Percentiles rank a stretch among this genome's conserved stretches.
Evolutionary conservation across 1,140 invertebrate genomes (phyloP).

Genomic region (Drosophila saltans): DNA sequence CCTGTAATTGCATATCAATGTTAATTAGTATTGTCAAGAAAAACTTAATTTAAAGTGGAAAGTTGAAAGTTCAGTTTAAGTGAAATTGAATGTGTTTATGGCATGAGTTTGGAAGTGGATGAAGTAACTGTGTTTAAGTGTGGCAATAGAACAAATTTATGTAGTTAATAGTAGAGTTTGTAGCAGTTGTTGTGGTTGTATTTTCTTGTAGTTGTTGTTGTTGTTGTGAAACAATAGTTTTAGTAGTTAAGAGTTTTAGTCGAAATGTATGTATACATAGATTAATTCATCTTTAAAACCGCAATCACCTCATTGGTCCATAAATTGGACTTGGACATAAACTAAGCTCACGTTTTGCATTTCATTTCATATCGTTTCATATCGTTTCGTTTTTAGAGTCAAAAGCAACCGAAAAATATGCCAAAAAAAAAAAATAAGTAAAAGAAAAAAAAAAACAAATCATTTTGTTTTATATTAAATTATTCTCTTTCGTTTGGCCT

Average conservation of each 20-base stretch:
- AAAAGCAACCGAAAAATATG: constrained; percentile 78
- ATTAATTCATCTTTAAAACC: constrained; percentile 57
- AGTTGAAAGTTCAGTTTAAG: constrained; percentile 31
- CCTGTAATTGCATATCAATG: constrained; percentile 84
- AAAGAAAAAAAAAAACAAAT: constrained; percentile 17
- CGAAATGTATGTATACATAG: constrained; percentile 44
- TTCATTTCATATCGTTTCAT: constrained; percentile 51
- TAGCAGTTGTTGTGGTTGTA: constrained; percentile 5
- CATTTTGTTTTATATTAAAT: constrained; percentile 42
- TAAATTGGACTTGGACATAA: constrained; percentile 83
- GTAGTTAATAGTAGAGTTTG: constrained; percentile 6
- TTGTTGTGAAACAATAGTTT: constrained; percentile 36
- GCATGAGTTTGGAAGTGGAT: constrained; percentile 13
- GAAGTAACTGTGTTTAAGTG: constrained; percentile 44
- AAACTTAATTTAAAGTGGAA: constrained; percentile 24
- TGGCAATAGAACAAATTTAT: constrained; percentile 25
- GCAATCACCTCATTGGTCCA: constrained; percentile 83
- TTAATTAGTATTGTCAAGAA: constrained; percentile 30
- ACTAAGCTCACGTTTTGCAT: constrained; percentile 77
- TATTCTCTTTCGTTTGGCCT: constrained; percentile 49
- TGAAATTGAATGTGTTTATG: constrained; percentile 18
- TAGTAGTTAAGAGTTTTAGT: constrained; percentile 39
- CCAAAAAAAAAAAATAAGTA: constrained; percentile 64
- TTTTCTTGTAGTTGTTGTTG: constrained; percentile 28
- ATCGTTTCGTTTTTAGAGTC: constrained; percentile 42